These are phyloP conservation scores for Agrotis puta DNA, from an alignment of 2,888 invertebrate genomes.

Conservation along the genomic window DNA sequence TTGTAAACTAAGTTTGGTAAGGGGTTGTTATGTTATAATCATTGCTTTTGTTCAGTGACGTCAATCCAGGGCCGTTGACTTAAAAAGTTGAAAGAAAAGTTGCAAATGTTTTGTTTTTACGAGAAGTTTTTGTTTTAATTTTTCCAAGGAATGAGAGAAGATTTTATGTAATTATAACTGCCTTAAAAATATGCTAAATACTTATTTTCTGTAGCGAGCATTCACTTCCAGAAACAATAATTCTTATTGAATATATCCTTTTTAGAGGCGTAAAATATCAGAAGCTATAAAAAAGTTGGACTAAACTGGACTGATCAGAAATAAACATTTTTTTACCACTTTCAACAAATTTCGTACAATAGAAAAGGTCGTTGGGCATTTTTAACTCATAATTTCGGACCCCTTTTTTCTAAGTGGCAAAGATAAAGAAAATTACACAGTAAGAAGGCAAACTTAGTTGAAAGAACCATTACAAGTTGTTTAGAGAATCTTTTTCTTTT, in stretches of 20 bases:
- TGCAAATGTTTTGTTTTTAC: constrained; percentile 13
- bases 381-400: constrained; percentile 42
- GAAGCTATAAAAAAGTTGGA: constrained; percentile 21
- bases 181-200: background rate
- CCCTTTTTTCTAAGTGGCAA: constrained; percentile 44
- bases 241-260: background rate
- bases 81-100: background rate
- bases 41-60: background rate
- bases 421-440: constrained; percentile 56
- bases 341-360: constrained; percentile 21
- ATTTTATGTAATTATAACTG: background rate
- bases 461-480: constrained; percentile 47
- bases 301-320: constrained; percentile 30
- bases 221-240: background rate
- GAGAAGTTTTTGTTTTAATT: background rate
- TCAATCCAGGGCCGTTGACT: background rate
- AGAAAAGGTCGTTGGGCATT: constrained; percentile 35
- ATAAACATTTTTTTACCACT: constrained; percentile 38
- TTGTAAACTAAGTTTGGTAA: constrained; percentile 1
- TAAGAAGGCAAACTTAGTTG: constrained; percentile 41
- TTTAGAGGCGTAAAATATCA: constrained; percentile 17
- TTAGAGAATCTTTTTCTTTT: constrained; percentile 55
- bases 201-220: background rate
- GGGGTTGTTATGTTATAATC: background rate
- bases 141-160: background rate